Evolutionary conservation across 2,113 vertebrate species (phyloP), one percentile per base, ranked within the genome.

Genomic region (Cyprinodon tularosa): DNA sequence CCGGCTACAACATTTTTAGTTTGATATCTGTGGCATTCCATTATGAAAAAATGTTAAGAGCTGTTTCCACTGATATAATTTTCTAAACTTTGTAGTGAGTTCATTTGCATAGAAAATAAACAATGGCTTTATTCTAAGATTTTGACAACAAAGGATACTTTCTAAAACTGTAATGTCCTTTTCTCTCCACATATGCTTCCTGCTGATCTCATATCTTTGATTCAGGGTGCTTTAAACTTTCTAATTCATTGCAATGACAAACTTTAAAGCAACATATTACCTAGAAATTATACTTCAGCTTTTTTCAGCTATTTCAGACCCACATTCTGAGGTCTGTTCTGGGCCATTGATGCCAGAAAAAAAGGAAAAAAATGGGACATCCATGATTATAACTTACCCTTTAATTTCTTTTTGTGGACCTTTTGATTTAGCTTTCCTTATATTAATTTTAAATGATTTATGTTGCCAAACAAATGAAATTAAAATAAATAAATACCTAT

Each of bases 41-140:
- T 42, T 13, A 20, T 22, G 12, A 59, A 59, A 67, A 50, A 60
- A 70, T 37, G 42, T 38, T 20, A 22, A 59, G 11, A 59, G 12
- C 12, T 48, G 38, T 72, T 62, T 4, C 59, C 44, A 29, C 15
- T 48, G 14, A 11, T 48, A 20, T 59, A 44, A 48, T 37, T 62
- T 12, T 38, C 42, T 37, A 38, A 62, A 48, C 12, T 20, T 48
- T 22, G n/a, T 14, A 61, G n/a, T 60, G 42, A 62, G 1, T 38
- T 13, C 2, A 42, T 66, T 74, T 74, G 72, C 72, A 74, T 74
- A 74, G 72, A 57, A 57, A 22, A 42, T 36, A 74, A 65, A 66
- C 36, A 65, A 57, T 63, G 44, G 61, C 44, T 20, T 63, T 61
- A 36, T 29, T 63, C 38, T 59, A 53, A 42, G 22, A 72, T 9